These are phyloP conservation scores for Sinelater perroti DNA, from an alignment of 2,888 invertebrate species.

Conservation along the genomic window DNA sequence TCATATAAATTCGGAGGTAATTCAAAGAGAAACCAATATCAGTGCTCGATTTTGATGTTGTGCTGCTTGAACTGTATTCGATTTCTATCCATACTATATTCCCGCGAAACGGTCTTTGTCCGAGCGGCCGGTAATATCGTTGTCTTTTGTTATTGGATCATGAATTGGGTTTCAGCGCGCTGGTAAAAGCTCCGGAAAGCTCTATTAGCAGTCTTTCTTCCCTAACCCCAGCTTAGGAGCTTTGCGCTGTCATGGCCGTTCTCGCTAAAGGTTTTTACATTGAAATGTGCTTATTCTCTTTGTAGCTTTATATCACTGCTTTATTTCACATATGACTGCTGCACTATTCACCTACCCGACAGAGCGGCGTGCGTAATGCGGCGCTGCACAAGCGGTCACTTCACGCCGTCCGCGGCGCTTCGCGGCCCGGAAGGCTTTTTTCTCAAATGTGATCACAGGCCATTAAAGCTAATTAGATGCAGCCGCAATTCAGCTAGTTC, in stretches of 20 bases:
- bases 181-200: slow-evolving; percentile 62
- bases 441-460: no score
- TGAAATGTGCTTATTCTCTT: slow-evolving; percentile 62
- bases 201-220: slow-evolving; percentile 64
- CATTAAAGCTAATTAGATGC: no score
- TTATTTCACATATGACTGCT: slow-evolving; percentile 35
- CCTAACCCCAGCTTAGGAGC: slow-evolving; percentile 61
- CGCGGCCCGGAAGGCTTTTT: no score
- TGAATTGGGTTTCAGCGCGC: slow-evolving; percentile 63
- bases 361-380: slow-evolving; percentile 24
- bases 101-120: slow-evolving; percentile 57
- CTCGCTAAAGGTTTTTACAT: slow-evolving; percentile 60
- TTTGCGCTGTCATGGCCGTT: slow-evolving; percentile 60
- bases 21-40: slow-evolving; percentile 30
- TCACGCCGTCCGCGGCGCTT: no score
- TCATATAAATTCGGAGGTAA: slow-evolving; percentile 21
- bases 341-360: slow-evolving; percentile 19
- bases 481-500: no score
- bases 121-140: slow-evolving; percentile 63
- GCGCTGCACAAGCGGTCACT: slow-evolving; percentile 5
- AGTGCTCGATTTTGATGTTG: slow-evolving; percentile 34
- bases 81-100: slow-evolving; percentile 53
- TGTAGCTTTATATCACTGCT: slow-evolving; percentile 50
- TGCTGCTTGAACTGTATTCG: slow-evolving; percentile 46
- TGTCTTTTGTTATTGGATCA: slow-evolving; percentile 65